These are phyloP conservation scores for Scopus umbretta DNA, from an alignment of 2,113 vertebrate species.

Conservation along the genomic window DNA sequence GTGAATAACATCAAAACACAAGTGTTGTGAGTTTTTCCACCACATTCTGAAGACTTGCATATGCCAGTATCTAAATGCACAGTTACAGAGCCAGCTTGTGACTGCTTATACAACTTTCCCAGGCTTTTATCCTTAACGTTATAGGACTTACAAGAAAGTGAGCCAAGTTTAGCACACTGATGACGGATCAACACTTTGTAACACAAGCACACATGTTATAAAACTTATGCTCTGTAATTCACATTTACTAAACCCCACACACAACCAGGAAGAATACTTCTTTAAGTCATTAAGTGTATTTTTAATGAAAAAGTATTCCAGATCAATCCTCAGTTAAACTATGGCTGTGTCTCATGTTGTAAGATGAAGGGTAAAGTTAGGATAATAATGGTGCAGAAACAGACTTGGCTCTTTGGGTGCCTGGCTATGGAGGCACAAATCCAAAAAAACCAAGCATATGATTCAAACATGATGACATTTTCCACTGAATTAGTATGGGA, in stretches of 20 bases:
- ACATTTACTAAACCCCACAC: not conserved
- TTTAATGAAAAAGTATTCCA: not conserved
- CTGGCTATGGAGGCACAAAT: not conserved
- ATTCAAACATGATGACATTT: not conserved
- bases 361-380: not conserved
- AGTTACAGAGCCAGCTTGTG: not conserved
- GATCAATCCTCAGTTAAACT: not conserved
- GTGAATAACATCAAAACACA: not conserved
- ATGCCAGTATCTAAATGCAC: not conserved
- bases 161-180: not conserved
- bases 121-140: not conserved
- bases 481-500: not conserved
- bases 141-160: not conserved
- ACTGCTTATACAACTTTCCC: not conserved
- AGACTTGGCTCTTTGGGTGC: not conserved
- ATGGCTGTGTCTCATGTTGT: not conserved
- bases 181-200: not conserved
- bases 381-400: not conserved
- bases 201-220: not conserved
- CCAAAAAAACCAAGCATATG: not conserved
- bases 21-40: not conserved
- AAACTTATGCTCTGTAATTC: not conserved
- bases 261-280: not conserved
- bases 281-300: not conserved
- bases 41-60: not conserved